Conservation (phyloP, 2,113 vertebrate genomes). For the Rafetus swinhoei region DNA sequence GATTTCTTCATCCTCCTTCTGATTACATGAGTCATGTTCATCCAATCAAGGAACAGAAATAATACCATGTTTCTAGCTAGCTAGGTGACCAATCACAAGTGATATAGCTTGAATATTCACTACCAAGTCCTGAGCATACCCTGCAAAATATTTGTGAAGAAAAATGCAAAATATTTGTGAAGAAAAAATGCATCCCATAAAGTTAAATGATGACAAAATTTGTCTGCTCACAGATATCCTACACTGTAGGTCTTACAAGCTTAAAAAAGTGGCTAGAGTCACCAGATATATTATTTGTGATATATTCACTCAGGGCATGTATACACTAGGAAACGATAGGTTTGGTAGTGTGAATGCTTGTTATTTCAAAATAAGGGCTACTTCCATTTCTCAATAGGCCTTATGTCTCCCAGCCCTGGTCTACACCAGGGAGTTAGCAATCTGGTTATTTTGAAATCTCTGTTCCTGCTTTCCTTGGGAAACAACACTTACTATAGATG, state of each 20-base stretch:
- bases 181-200: neutral
- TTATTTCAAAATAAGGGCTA: too few species aligned
- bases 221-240: neutral
- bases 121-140: neutral
- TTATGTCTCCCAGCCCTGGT: neutral
- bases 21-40: fast-evolving
- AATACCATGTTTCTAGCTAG: fast-evolving
- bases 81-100: fast-evolving
- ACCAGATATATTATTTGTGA: neutral
- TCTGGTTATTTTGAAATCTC: too few species aligned
- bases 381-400: neutral
- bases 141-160: neutral
- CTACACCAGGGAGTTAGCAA: too few species aligned
- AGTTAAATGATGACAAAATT: neutral
- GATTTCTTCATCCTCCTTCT: fast-evolving
- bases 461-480: too few species aligned
- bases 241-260: neutral
- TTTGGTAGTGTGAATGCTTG: too few species aligned
- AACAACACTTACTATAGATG: too few species aligned
- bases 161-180: neutral
- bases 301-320: neutral
- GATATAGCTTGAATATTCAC: neutral
- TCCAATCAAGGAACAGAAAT: neutral
- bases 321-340: too few species aligned
- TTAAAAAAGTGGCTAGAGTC: neutral